These are phyloP conservation scores for Corythornis cristatus DNA, from an alignment of 2,113 vertebrate genomes.

Conservation along the genomic window DNA sequence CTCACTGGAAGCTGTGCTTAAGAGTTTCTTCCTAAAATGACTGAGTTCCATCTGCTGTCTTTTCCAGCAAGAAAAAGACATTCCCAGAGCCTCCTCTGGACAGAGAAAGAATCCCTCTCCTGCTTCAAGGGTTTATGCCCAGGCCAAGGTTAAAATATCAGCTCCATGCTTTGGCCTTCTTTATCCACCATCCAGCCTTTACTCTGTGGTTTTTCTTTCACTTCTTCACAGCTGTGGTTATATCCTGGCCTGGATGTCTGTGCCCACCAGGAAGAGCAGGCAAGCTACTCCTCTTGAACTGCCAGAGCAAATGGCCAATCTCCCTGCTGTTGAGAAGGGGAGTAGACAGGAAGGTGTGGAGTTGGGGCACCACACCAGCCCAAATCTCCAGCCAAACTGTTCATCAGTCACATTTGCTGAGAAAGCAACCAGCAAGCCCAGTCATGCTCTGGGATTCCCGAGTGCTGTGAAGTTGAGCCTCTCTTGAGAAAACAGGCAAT, in stretches of 20 bases:
- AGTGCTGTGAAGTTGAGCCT: neutral
- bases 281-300: neutral
- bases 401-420: neutral
- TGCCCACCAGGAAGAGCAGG: neutral
- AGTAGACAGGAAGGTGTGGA: neutral
- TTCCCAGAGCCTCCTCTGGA: neutral
- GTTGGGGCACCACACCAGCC: neutral
- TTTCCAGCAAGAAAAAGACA: neutral
- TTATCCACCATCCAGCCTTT: neutral
- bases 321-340: neutral
- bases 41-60: neutral
- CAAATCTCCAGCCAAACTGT: neutral
- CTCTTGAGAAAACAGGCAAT: neutral
- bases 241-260: neutral
- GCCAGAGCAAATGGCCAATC: neutral
- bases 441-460: neutral
- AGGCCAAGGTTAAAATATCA: neutral
- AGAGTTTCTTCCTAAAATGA: neutral
- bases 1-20: neutral
- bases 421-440: neutral
- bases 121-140: neutral
- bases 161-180: neutral
- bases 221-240: neutral
- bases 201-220: neutral
- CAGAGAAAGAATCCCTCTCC: neutral